Evolutionary conservation across 2,888 invertebrate species (phyloP), one percentile per base, ranked within the genome.

Genomic region (Agrenia bidenticulata): DNA sequence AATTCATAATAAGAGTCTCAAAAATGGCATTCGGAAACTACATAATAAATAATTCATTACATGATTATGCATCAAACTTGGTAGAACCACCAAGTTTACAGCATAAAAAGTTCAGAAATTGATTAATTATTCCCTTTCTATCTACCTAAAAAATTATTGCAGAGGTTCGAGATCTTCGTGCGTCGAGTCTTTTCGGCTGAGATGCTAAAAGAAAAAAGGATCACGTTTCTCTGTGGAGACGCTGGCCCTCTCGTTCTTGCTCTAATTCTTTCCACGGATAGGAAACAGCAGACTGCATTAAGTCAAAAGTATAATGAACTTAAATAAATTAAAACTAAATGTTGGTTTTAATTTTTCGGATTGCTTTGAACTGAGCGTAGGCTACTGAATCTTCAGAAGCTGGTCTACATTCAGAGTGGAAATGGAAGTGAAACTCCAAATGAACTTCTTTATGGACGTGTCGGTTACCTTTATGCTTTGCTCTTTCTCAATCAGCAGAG

Each of bases 391-490:
- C 77, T 89, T 64, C 81, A 83, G 62, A 80, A 83, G 57, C 80
- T 84, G 72, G 83, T 87, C 19, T 41, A 21, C n/a, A 24, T n/a
- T 32, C 15, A 55, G 13, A n/a, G 2, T n/a, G 58, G 78, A 85
- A 62, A 81, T 84, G 49, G 78, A 79, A 55, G 80, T 23, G 82
- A 83, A 69, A 77, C 85, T 41, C 88, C 92, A 0, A 89, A 94
- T 83, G 94, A 94, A 81, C 80, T 92, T 63, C 82, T 95, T 39
- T 93, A 91, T 82, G 94, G 95, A 4, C 84, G 90, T 78, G 85
- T 86, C 73, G 94, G 94, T 21, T 94, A 90, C 79, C 81, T 95
- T 15, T 91, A 85, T 81, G 83, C 90, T 2, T 82, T 94, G 57
- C 80, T 92, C 9, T 91, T 88, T 82, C 84, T 92, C 0, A 88